Evolutionary conservation across 2,113 vertebrate genomes (phyloP), one percentile per base, ranked within the genome.

Genomic region (Ovibos moschatus): DNA sequence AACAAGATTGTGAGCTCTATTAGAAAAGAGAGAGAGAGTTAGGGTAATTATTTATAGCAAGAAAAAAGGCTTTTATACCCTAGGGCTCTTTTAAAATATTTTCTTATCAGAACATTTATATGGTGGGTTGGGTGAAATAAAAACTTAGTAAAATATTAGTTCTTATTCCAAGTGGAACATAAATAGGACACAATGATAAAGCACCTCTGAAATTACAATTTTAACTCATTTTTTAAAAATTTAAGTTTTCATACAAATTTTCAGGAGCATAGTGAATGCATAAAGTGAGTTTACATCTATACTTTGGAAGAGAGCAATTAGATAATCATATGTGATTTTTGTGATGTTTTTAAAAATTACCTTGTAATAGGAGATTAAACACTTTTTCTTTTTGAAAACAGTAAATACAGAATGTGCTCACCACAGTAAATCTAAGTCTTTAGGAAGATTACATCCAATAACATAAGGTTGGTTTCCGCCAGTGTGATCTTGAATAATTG

Each of bases 31-130:
- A 87, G 30, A 87, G 60, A 58, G 55, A 62, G 90, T n/a, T 53
- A 82, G 45, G 84, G 12, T 81, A 86, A 93, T 87, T 89, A 96
- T 76, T 94, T 87, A 60, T 55, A 88, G 28, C 53, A 82, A 94
- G 78, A 84, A 95, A 36, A 10, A 89, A 50, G 60, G 60, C 28
- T 97, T 97, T 94, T 94, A 85, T 8, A 91, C 43, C n/a, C 17
- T 53, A 43, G n/a, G 51, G 43, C 23, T 87, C 67, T 96, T 95
- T 91, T 94, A 93, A 94, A 64, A 83, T 96, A 90, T 94, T 97
- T 98, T 96, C 87, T 85, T 97, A 95, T 71, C 40, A 79, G 87
- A 97, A 95, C 10, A 92, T 96, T 97, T 87, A 40, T 97, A 89
- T 87, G 40, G 19, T 45, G 36, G 86, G 45, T 33, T 97, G 40